A percentile compares a stretch with the other conserved stretches of the same genome.
Evolutionary conservation across 2,797 vertebrate species (phyloP).

Genomic region (Gadopsis marmoratus): DNA sequence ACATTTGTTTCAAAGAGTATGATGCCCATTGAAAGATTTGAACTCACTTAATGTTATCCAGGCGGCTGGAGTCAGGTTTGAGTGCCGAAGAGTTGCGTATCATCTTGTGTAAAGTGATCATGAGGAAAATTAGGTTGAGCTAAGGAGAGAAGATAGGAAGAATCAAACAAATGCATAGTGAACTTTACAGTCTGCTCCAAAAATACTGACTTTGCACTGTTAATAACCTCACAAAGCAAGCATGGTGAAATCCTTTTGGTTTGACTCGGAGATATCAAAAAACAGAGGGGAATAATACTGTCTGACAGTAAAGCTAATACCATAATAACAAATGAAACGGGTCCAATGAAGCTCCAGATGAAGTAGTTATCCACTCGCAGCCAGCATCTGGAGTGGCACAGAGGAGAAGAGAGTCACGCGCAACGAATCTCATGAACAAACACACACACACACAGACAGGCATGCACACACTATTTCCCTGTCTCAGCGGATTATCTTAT

Average conservation of each 20-base stretch:
- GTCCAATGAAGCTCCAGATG: slow-evolving; percentile 97
- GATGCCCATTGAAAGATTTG: not conserved
- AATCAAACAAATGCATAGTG: not conserved
- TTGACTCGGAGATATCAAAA: slow-evolving; percentile 45
- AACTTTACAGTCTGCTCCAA: slow-evolving; percentile 4
- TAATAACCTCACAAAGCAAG: slow-evolving; percentile 28
- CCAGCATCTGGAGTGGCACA: slow-evolving; percentile 90
- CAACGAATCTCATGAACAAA: slow-evolving; percentile 51
- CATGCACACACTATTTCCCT: slow-evolving; percentile 65
- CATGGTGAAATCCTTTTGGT: slow-evolving; percentile 30
- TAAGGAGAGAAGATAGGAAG: slow-evolving; percentile 65
- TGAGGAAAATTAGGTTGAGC: slow-evolving; percentile 95
- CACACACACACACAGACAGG: slow-evolving; percentile 27
- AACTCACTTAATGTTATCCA: slow-evolving; percentile 94
- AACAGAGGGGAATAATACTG: slow-evolving; percentile 38
- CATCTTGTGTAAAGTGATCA: slow-evolving; percentile 97
- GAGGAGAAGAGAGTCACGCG: slow-evolving; percentile 59
- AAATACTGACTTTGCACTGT: slow-evolving; percentile 20
- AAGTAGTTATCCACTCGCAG: slow-evolving; percentile 96
- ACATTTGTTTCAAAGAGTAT: not conserved
- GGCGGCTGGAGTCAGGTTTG: slow-evolving; percentile 93
- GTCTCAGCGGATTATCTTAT: slow-evolving; percentile 81
- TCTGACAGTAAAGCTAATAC: slow-evolving; percentile 83
- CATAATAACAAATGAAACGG: slow-evolving; percentile 95
- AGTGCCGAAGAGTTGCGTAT: slow-evolving; percentile 92